Evolutionary conservation across 1,140 invertebrate species (phyloP).

Genomic region (Trichonephila clavipes): DNA sequence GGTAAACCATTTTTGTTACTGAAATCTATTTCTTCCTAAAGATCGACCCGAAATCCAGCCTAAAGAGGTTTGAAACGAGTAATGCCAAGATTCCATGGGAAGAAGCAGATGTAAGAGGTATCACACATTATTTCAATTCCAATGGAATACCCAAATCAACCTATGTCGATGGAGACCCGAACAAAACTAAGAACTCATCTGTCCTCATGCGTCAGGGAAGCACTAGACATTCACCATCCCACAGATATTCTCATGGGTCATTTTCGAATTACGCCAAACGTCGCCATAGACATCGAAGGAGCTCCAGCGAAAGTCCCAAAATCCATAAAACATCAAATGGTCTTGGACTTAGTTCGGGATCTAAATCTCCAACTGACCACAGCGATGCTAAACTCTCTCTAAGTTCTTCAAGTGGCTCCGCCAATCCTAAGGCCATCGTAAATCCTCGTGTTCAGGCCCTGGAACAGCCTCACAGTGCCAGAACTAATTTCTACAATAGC

Average conservation of each 20-base stretch:
- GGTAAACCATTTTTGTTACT: no score
- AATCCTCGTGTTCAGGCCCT: neutral
- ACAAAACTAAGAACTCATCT: neutral
- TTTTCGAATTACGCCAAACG: conserved; percentile 43
- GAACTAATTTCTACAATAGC: neutral
- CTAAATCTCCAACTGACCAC: conserved; percentile 28
- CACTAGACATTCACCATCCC: conserved; percentile 51
- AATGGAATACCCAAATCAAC: conserved; percentile 34
- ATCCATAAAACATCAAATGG: conserved; percentile 23
- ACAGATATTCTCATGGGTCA: conserved; percentile 57
- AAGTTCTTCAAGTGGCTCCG: conserved; percentile 50
- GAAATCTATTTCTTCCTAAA: neutral
- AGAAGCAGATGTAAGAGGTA: neutral
- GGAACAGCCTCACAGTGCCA: neutral
- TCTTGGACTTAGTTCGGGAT: conserved; percentile 1
- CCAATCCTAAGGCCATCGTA: conserved; percentile 39
- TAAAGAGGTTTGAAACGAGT: conserved; percentile 1
- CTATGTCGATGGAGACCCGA: neutral
- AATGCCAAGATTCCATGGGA: conserved; percentile 33
- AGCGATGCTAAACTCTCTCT: conserved; percentile 32
- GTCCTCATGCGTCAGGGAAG: conserved; percentile 15
- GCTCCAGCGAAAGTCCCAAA: conserved; percentile 70
- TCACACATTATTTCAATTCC: conserved; percentile 1
- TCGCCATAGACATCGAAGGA: conserved; percentile 58
- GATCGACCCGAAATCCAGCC: neutral